A percentile compares a stretch with the other conserved stretches of the same genome.
Evolutionary conservation across 1,140 invertebrate genomes (phyloP).

Genomic region (Bombyx mori): ASM3026992v2 NC_085122.1:5380001-5380500

Average conservation of each 20-base stretch:
- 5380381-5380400: no score
- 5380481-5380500: background rate
- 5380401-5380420: no score
- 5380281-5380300: constrained; percentile 51
- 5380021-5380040: constrained; percentile 72
- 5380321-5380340: constrained; percentile 58
- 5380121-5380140: constrained; percentile 13
- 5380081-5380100: constrained; percentile 21
- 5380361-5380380: constrained; percentile 23
- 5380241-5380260: constrained; percentile 64
- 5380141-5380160: constrained; percentile 5
- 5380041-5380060: constrained; percentile 73
- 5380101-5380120: constrained; percentile 16
- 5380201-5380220: constrained; percentile 33
- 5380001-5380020: constrained; percentile 57
- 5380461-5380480: background rate
- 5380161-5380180: constrained; percentile 9
- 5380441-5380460: no score
- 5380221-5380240: constrained; percentile 64
- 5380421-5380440: no score
- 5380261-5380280: constrained; percentile 66
- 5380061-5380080: constrained; percentile 56
- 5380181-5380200: constrained; percentile 14
- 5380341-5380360: constrained; percentile 62
- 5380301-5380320: constrained; percentile 65